Conservation (phyloP, 1,140 invertebrate genomes). For the Drosophila pseudoobscura region DNA sequence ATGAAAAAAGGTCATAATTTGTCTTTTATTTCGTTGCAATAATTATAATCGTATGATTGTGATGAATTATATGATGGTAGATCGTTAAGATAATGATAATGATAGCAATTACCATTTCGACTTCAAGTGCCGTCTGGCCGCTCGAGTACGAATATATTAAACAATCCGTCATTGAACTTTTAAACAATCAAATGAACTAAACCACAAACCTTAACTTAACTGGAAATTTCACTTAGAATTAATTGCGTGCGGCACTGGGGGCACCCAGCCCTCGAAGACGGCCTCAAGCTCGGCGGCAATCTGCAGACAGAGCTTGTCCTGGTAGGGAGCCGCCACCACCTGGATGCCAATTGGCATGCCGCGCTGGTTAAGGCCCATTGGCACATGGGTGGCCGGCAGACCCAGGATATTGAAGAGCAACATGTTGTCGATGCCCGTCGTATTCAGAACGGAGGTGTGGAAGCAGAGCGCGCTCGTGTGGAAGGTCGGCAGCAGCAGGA, state of each 20-base stretch:
- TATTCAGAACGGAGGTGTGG: constrained; percentile 86
- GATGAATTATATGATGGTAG: too few relatives aligned
- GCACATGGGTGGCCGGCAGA: constrained; percentile 90
- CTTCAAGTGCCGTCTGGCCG: too few relatives aligned
- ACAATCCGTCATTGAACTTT: constrained; percentile 5
- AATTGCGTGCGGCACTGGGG: constrained; percentile 67
- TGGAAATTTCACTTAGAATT: constrained; percentile 12
- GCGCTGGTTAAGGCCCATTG: constrained; percentile 86
- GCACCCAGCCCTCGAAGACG: constrained; percentile 91
- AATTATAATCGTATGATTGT: too few relatives aligned
- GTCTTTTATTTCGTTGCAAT: too few relatives aligned
- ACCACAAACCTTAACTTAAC: constrained; percentile 49
- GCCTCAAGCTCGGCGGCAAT: constrained; percentile 90
- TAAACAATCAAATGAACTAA: constrained; percentile 10
- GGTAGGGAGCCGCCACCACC: constrained; percentile 86
- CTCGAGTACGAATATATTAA: not conserved
- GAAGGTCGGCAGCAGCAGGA: constrained; percentile 90
- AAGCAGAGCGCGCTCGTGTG: constrained; percentile 86
- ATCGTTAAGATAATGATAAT: too few relatives aligned
- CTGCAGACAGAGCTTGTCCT: constrained; percentile 90
- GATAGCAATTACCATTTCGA: too few relatives aligned
- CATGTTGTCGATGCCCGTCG: constrained; percentile 87
- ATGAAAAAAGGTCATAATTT: too few relatives aligned
- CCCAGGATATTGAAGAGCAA: constrained; percentile 90
- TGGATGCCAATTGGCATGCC: constrained; percentile 91